Percentiles rank a stretch among this genome's conserved stretches.
phyloP scores from a whole-genome alignment of 2,888 invertebrate species.

The Anoncus sp. region DNA sequence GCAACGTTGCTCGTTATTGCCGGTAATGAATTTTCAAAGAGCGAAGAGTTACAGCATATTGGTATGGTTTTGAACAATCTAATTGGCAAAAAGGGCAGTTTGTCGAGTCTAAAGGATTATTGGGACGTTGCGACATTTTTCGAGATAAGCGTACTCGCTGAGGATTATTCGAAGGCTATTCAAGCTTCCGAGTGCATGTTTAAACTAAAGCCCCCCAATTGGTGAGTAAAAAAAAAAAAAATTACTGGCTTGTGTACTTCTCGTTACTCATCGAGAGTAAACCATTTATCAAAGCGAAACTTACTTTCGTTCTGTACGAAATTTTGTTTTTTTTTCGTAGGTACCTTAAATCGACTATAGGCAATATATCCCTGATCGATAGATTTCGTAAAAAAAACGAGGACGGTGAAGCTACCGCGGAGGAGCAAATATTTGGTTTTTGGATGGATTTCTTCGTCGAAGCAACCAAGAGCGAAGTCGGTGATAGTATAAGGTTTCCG shows the following conservation, averaged over 20 bases:
- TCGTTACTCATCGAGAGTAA: too few species aligned
- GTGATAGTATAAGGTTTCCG: constrained; percentile 95
- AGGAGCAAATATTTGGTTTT: constrained; percentile 96
- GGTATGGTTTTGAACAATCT: constrained; percentile 98
- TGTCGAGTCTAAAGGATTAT: constrained; percentile 96
- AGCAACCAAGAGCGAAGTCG: constrained; percentile 92
- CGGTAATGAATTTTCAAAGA: constrained; percentile 97
- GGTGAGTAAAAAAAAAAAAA: constrained; percentile 82
- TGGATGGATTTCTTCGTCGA: constrained; percentile 99
- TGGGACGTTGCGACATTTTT: constrained; percentile 99
- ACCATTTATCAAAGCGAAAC: too few species aligned
- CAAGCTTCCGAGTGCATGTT: constrained; percentile 98
- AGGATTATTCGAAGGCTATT: constrained; percentile 98
- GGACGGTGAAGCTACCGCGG: constrained; percentile 88
- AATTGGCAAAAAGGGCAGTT: constrained; percentile 98
- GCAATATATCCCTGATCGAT: constrained; percentile 97
- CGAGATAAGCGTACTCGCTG: constrained; percentile 98
- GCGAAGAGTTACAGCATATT: constrained; percentile 95
- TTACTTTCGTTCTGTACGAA: too few species aligned
- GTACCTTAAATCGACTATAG: constrained; percentile 98
- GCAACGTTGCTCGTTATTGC: constrained; percentile 98
- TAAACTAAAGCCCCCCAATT: constrained; percentile 94
- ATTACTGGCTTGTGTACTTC: too few species aligned
- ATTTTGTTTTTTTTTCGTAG: too few species aligned
- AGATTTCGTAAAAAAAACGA: constrained; percentile 93